Evolutionary conservation across 2,888 invertebrate genomes (phyloP).

Genomic region (Leistus spinibarbis): DNA sequence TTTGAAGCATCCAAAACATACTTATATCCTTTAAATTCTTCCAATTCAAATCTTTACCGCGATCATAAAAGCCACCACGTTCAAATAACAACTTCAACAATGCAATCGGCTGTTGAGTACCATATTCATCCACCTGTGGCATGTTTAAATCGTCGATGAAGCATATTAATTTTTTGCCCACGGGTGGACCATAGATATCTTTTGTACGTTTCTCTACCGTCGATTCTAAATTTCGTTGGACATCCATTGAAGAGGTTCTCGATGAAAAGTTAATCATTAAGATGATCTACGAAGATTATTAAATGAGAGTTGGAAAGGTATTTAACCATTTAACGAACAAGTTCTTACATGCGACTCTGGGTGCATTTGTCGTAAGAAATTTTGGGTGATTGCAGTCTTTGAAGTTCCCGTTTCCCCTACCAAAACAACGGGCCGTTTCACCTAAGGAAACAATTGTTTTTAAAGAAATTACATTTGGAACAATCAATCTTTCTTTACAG

Average conservation of each 20-base stretch:
- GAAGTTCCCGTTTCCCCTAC: constrained; percentile 93
- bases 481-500: constrained; percentile 3
- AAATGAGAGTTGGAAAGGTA: background rate
- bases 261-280: constrained; percentile 91
- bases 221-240: constrained; percentile 86
- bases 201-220: constrained; percentile 89
- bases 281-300: constrained; percentile 62
- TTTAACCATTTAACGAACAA: background rate
- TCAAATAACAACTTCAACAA: constrained; percentile 89
- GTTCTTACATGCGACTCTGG: constrained; percentile 68
- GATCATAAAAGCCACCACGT: constrained; percentile 85
- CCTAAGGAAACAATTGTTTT: constrained; percentile 52
- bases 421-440: constrained; percentile 78
- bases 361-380: constrained; percentile 77
- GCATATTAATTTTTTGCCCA: constrained; percentile 85
- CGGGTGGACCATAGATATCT: constrained; percentile 86
- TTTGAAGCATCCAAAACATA: constrained; percentile 47
- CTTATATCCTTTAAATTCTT: constrained; percentile 83
- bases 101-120: constrained; percentile 93
- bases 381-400: constrained; percentile 87
- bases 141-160: constrained; percentile 96
- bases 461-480: background rate
- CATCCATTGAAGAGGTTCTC: constrained; percentile 87
- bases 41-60: constrained; percentile 89
- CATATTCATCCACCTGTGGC: constrained; percentile 87